Evolutionary conservation across 2,888 invertebrate genomes (phyloP), one percentile per base, ranked within the genome.

Genomic region (Pecten maximus): DNA sequence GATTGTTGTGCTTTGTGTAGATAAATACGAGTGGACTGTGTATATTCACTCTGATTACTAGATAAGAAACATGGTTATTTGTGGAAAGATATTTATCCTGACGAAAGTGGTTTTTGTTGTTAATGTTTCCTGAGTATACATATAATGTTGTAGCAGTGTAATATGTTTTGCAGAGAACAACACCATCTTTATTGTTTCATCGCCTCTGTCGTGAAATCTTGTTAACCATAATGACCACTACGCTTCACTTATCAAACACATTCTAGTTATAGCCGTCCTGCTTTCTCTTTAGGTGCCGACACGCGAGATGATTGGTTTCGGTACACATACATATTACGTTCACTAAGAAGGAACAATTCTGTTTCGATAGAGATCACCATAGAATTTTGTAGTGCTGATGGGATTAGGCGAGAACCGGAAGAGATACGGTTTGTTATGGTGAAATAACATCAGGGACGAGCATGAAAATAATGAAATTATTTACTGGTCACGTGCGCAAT

Each of bases 401-500:
- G 35, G 35, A 74, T 74, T 35, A 74, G 35, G 74, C 28, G 28
- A 28, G 74, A 74, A 74, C 74, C 28, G 74, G 74, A 74, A 74
- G 74, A 35, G 12, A 28, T 74, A 0, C 35, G 10, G 8, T 28
- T 74, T 28, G 35, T 23, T 74, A 35, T 6, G 74, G 12, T 74
- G 16, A 35, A 35, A 74, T 35, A 28, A 35, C 28, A 35, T 74
- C 74, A 10, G 74, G 10, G 12, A 35, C 35, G 74, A 35, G 35
- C 74, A 74, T 35, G 74, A 74, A 74, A 74, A 28, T 74, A 74
- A 74, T 74, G 74, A 74, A 74, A 74, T 74, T 35, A 74, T 60
- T 60, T 1, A 23, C 35, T 74, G 74, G 74, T 74, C 74, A 74
- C 28, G 74, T 74, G 74, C 23, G 2, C 28, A 10, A 35, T 35